A percentile compares a stretch with the other conserved stretches of the same genome.
Conservation (phyloP, 2,888 invertebrate genomes). For the Rotaria magnacalcarata region DNA sequence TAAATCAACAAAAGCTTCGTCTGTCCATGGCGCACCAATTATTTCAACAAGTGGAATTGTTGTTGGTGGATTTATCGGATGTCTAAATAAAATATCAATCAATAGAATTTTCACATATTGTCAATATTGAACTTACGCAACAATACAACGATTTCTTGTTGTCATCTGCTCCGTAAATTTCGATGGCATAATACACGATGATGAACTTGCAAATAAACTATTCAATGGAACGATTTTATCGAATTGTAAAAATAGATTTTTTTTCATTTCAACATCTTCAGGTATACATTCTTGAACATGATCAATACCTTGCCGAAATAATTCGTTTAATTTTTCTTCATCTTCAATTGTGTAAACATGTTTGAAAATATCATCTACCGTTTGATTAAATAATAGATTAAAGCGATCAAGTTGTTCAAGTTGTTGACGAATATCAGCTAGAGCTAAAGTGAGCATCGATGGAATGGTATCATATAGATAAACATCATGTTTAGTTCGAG, state of each 20-base stretch:
- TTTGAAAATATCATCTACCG: neutral
- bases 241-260: conserved; percentile 71
- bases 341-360: neutral
- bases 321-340: neutral
- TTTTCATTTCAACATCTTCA: conserved; percentile 78
- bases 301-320: conserved; percentile 35
- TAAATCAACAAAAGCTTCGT: conserved; percentile 69
- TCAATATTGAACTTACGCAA: conserved; percentile 59
- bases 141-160: conserved; percentile 63
- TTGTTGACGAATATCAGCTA: conserved; percentile 72
- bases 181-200: conserved; percentile 85
- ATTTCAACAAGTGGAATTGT: conserved; percentile 89
- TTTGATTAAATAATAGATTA: conserved; percentile 66
- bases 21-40: conserved; percentile 88
- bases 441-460: conserved; percentile 52
- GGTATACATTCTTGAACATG: conserved; percentile 78
- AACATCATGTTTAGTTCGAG: conserved; percentile 80
- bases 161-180: conserved; percentile 74
- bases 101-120: neutral
- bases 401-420: conserved; percentile 50
- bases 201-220: conserved; percentile 78
- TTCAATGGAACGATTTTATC: conserved; percentile 65
- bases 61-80: conserved; percentile 83
- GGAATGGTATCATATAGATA: conserved; percentile 69
- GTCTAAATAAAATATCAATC: conserved; percentile 9